Percentiles rank a stretch among this genome's conserved stretches.
These are phyloP conservation scores for Axis porcinus DNA, from an alignment of 2,113 vertebrate species.

Conservation along the genomic window DNA sequence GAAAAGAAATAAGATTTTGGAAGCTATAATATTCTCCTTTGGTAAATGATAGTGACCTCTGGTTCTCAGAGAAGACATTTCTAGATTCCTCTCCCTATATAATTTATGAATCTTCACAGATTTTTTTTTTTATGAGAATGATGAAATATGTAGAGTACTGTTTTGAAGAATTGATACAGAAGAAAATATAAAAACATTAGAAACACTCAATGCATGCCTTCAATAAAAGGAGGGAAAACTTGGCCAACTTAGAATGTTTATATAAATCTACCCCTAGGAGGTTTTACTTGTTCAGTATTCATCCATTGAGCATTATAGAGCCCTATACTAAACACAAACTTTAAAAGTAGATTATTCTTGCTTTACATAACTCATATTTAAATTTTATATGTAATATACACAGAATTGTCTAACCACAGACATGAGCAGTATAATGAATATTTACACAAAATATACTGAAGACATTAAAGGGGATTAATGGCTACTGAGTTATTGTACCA, in stretches of 20 bases:
- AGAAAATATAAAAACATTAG: background rate
- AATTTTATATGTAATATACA: background rate
- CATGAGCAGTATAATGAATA: background rate
- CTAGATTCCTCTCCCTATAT: background rate
- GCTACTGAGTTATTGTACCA: background rate
- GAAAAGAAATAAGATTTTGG: slow-evolving; percentile 3
- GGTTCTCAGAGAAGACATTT: background rate
- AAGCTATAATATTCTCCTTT: background rate
- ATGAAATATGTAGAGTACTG: background rate
- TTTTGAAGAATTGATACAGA: background rate
- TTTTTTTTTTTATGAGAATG: background rate
- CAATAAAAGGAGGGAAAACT: background rate
- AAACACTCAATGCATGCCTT: background rate
- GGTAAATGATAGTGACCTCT: background rate
- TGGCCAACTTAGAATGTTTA: background rate
- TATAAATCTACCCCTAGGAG: background rate
- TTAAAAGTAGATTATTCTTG: background rate
- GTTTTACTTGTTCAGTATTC: background rate
- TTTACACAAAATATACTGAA: background rate
- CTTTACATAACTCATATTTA: background rate
- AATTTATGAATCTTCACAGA: background rate
- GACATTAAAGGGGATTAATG: background rate
- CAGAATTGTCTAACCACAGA: background rate
- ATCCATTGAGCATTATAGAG: background rate
- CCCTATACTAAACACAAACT: background rate